phyloP scores from a whole-genome alignment of 2,113 vertebrate species.

The Nesogale talazaci region DNA sequence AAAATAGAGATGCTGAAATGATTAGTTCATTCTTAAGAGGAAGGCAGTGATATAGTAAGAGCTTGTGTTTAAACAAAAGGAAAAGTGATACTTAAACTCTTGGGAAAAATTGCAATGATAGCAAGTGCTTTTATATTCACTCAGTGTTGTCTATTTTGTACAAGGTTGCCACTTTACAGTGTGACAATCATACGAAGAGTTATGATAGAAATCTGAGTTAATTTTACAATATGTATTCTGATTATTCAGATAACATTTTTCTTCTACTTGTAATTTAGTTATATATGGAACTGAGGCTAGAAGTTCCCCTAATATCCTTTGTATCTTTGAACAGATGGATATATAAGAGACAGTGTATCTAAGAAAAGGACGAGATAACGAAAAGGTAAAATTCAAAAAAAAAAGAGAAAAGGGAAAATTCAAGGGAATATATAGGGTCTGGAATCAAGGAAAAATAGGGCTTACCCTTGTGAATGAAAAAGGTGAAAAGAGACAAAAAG shows the following conservation, averaged over 20 bases:
- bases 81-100: slow-evolving; percentile 37
- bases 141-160: not conserved
- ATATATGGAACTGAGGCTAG: not conserved
- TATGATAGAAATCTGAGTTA: not conserved
- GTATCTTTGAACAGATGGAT: not conserved
- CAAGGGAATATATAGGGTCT: not conserved
- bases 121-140: slow-evolving; percentile 21
- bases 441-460: not conserved
- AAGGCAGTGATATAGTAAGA: not conserved
- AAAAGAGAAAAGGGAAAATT: not conserved
- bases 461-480: not conserved
- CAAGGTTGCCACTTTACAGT: slow-evolving; percentile 8
- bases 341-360: not conserved
- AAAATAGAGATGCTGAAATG: not conserved
- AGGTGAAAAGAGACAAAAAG: not conserved
- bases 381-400: not conserved
- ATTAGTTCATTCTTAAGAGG: not conserved
- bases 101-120: not conserved
- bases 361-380: not conserved
- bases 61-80: slow-evolving; percentile 8
- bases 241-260: not conserved
- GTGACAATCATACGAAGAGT: not conserved
- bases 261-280: not conserved
- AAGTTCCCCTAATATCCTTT: not conserved
- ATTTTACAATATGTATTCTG: not conserved